Evolutionary conservation across 1,140 invertebrate species (phyloP).

Genomic region (Drosophila baimaii): DNA sequence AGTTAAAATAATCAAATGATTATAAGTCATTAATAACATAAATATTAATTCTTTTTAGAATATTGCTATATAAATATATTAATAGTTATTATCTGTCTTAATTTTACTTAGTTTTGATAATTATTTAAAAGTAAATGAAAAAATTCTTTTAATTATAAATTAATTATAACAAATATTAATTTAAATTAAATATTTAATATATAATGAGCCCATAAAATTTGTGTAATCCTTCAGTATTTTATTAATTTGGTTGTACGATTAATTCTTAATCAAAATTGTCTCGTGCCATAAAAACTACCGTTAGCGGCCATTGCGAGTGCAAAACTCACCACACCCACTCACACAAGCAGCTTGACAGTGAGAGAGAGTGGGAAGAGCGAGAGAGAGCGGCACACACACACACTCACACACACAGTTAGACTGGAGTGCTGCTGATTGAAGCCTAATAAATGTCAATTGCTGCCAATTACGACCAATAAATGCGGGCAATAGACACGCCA

Average conservation of each 20-base stretch:
- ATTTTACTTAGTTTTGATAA: too few species aligned
- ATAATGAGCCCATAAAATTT: too few species aligned
- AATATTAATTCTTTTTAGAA: too few species aligned
- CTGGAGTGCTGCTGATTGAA: constrained; percentile 64
- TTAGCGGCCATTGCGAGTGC: constrained; percentile 48
- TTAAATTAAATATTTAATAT: not conserved
- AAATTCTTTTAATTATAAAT: too few species aligned
- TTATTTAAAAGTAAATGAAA: too few species aligned
- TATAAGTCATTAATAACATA: too few species aligned
- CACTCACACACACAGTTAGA: not conserved
- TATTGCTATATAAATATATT: too few species aligned
- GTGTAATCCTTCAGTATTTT: not conserved
- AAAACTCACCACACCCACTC: constrained; percentile 40
- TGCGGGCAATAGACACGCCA: constrained; percentile 67
- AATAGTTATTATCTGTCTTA: too few species aligned
- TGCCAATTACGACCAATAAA: constrained; percentile 84
- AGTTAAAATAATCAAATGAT: too few species aligned
- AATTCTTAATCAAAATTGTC: not conserved
- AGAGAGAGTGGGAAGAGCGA: not conserved
- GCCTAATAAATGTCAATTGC: constrained; percentile 84
- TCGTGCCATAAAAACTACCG: constrained; percentile 49
- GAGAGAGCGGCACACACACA: constrained; percentile 5
- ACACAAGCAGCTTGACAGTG: too few species aligned
- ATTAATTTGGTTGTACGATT: not conserved
- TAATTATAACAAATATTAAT: too few species aligned